Evolutionary conservation across 92 coral and sea anemone genomes (phyloP), one percentile per base, ranked within the genome.

Genomic region (Heteractis magnifica): DNA sequence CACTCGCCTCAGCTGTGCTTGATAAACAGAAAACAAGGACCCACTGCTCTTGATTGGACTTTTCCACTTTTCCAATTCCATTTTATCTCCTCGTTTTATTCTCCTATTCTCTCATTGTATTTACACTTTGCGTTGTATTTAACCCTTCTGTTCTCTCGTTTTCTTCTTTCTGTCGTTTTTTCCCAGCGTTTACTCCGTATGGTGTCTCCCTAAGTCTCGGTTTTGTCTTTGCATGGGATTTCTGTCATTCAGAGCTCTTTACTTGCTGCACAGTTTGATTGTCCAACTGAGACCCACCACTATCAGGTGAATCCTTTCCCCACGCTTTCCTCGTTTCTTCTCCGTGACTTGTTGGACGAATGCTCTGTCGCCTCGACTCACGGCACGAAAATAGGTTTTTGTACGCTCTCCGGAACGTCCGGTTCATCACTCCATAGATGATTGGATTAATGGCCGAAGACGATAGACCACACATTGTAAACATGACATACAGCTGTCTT

Each of bases 361-460:
- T 51, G 19, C 68, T 59, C 21, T 26, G 20, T 44, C 73, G 53
- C 20, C 72, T 8, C 18, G 49, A 12, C 55, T 58, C 59, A 77
- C 59, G 59, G 81, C 81, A 79, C 49, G 14, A 5, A 51, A 83
- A 50, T 11, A 76, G 34, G 13, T 62, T 83, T 16, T 75, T 76
- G 48, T 90, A 90, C 6, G 85, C 90, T 72, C 52, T 90, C 23
- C 90, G 85, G 68, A 86, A 90, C 4, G 79, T 78, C 70, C 62
- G 82, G 70, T 90, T 90, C 93, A 90, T 90, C 8, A 85, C 86
- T 6, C 93, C 93, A 83, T 90, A 90, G 8, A 90, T 79, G 16
- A 90, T 83, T 15, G 93, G 93, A 74, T 90, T 90, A 14, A 83
- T 82, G 0, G 90, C 86, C 12, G 90, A 86, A 6, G 84, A 77